These are phyloP conservation scores for Eupsilia transversa DNA, from an alignment of 2,888 invertebrate genomes.

Conservation along the genomic window DNA sequence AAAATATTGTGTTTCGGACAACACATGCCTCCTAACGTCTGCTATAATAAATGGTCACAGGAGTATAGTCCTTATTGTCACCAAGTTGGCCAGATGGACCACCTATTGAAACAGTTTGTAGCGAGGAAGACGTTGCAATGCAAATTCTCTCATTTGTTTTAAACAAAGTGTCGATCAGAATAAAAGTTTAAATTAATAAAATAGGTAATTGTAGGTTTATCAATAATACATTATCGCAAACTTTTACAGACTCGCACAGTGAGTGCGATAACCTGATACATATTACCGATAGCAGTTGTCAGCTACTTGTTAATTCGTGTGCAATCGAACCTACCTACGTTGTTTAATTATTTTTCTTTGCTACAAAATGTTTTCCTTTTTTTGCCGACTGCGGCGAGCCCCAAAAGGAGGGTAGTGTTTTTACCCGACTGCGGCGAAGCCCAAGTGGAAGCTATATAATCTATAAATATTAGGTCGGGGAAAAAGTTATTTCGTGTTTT, in stretches of 20 bases:
- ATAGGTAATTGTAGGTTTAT: not conserved
- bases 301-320: not conserved
- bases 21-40: not conserved
- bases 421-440: not conserved
- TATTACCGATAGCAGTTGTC: conserved; percentile 28
- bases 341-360: not conserved
- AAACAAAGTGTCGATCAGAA: not conserved
- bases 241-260: conserved; percentile 15
- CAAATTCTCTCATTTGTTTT: not conserved
- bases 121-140: not conserved
- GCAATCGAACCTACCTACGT: not conserved
- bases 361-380: not conserved
- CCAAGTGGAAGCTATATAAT: not conserved
- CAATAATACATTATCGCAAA: conserved; percentile 1
- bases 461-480: too few relatives aligned
- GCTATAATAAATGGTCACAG: not conserved
- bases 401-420: too few relatives aligned
- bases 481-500: too few relatives aligned
- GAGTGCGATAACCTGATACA: conserved; percentile 26
- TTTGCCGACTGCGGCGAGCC: too few relatives aligned
- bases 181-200: not conserved
- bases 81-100: not conserved
- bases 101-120: not conserved
- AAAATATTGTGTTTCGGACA: not conserved
- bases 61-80: not conserved